Evolutionary conservation across 1,140 invertebrate species (phyloP).

Genomic region (Harlomillsia oculata): DNA sequence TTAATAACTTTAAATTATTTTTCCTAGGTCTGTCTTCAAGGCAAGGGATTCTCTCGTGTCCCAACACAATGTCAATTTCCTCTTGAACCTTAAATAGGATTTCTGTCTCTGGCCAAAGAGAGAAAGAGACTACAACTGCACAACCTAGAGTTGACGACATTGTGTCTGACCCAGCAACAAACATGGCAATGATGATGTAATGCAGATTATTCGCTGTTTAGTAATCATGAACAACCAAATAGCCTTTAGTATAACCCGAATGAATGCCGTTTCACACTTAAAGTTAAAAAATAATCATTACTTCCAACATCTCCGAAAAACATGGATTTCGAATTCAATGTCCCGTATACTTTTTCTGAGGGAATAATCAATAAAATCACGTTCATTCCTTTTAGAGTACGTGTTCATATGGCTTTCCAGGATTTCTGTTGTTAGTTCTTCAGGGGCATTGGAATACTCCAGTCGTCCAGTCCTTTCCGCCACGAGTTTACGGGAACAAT

Average conservation of each 20-base stretch:
- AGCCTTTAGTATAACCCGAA: not conserved
- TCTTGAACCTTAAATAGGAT: slow-evolving; percentile 66
- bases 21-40: slow-evolving; percentile 60
- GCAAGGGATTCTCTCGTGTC: slow-evolving; percentile 53
- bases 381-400: slow-evolving; percentile 7
- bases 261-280: too few relatives aligned
- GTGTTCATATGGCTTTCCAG: slow-evolving; percentile 26
- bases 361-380: slow-evolving; percentile 31
- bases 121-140: slow-evolving; percentile 64
- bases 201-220: slow-evolving; percentile 26
- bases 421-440: slow-evolving; percentile 19
- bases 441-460: slow-evolving; percentile 13
- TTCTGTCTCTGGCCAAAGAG: slow-evolving; percentile 61
- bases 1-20: too few relatives aligned
- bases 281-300: slow-evolving; percentile 9
- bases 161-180: slow-evolving; percentile 70
- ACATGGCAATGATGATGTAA: slow-evolving; percentile 27
- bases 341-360: slow-evolving; percentile 30
- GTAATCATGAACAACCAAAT: not conserved
- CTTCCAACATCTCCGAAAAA: slow-evolving; percentile 30
- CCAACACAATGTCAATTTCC: slow-evolving; percentile 68
- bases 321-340: slow-evolving; percentile 13
- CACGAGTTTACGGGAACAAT: slow-evolving; percentile 18
- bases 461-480: too few relatives aligned
- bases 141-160: slow-evolving; percentile 68